Conservation (phyloP, 2,888 invertebrate genomes). For the Eutolmus rufibarbis region DNA sequence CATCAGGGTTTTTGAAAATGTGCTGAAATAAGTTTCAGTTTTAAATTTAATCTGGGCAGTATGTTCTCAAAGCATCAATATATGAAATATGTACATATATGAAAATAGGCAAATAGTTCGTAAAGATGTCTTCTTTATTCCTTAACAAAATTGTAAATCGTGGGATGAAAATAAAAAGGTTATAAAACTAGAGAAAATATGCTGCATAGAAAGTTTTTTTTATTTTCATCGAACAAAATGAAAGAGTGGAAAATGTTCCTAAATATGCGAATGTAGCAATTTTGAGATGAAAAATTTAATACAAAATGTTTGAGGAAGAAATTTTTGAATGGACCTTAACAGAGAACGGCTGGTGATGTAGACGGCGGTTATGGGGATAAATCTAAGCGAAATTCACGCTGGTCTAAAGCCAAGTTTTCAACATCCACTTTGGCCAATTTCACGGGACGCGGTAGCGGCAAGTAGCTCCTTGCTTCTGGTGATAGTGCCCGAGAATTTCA, state of each 20-base stretch:
- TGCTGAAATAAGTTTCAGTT: too few species aligned
- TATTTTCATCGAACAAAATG: neutral
- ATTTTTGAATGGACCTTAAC: neutral
- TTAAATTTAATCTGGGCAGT: too few species aligned
- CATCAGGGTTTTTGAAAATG: too few species aligned
- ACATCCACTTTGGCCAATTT: conserved; percentile 46
- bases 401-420: conserved; percentile 44
- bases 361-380: neutral
- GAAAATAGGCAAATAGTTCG: too few species aligned
- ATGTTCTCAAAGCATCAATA: too few species aligned
- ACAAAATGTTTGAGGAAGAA: neutral
- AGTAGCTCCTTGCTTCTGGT: neutral
- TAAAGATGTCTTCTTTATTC: too few species aligned
- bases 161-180: neutral
- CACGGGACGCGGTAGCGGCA: conserved; percentile 25
- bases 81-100: too few species aligned
- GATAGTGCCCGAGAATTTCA: conserved; percentile 8
- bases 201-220: neutral
- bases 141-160: too few species aligned
- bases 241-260: neutral
- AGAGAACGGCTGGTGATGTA: neutral
- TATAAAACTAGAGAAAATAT: neutral
- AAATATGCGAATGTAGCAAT: conserved; percentile 11
- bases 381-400: conserved; percentile 22
- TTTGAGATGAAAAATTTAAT: conserved; percentile 23